Conservation (phyloP, 2,888 invertebrate species). For the Craniophora ligustri region DNA sequence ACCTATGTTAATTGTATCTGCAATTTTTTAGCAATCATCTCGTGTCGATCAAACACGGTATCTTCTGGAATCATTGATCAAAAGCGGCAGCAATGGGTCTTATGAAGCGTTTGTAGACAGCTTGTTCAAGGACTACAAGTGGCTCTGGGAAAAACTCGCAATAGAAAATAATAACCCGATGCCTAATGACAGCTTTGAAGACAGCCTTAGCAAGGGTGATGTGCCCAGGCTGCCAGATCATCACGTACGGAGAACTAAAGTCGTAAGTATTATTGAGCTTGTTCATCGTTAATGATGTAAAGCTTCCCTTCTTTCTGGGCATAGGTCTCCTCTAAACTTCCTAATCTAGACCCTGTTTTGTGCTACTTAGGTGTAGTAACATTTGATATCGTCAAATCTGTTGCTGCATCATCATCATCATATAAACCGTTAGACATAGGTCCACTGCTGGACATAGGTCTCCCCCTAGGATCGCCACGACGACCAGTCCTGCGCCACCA, state of each 20-base stretch:
- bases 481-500: too few species aligned
- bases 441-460: too few species aligned
- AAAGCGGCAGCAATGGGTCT: slow-evolving; percentile 78
- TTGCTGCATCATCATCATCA: too few species aligned
- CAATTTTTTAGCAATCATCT: slow-evolving; percentile 69
- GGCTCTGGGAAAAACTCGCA: slow-evolving; percentile 87
- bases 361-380: too few species aligned
- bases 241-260: slow-evolving; percentile 82
- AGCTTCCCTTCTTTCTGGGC: too few species aligned
- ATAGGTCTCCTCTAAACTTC: too few species aligned
- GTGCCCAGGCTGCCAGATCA: slow-evolving; percentile 88
- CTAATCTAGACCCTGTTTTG: too few species aligned
- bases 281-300: too few species aligned
- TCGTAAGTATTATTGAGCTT: slow-evolving; percentile 76
- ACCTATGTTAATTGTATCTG: too few species aligned
- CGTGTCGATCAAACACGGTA: slow-evolving; percentile 75
- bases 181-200: slow-evolving; percentile 81
- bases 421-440: too few species aligned
- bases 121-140: slow-evolving; percentile 86
- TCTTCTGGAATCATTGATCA: slow-evolving; percentile 76
- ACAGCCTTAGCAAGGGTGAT: slow-evolving; percentile 87
- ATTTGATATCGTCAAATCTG: too few species aligned
- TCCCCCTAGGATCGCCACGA: too few species aligned
- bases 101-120: slow-evolving; percentile 88
- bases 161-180: slow-evolving; percentile 69